These are phyloP conservation scores for Paramacrobiotus metropolitanus DNA, from an alignment of 1,140 invertebrate genomes.

Conservation along the genomic window DNA sequence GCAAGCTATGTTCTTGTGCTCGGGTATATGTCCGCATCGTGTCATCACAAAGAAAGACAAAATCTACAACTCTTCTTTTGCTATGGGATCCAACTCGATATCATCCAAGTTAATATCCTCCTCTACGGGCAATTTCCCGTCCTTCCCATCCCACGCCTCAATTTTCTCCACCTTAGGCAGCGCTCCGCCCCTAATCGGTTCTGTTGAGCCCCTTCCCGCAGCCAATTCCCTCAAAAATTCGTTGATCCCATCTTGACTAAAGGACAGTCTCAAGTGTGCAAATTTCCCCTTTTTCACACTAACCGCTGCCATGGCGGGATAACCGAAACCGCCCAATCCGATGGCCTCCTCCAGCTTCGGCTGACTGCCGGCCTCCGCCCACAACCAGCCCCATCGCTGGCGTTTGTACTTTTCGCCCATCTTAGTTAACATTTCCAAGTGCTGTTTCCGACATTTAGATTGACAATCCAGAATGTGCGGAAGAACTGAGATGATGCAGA, in stretches of 20 bases:
- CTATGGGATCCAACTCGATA: slow-evolving; percentile 48
- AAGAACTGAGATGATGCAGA: slow-evolving; percentile 78
- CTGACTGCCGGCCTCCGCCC: slow-evolving; percentile 73
- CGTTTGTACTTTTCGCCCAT: slow-evolving; percentile 80
- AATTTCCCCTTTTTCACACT: slow-evolving; percentile 94
- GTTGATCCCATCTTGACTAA: slow-evolving; percentile 75
- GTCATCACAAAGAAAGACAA: no score
- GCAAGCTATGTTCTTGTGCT: no score
- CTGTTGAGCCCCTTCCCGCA: slow-evolving; percentile 74
- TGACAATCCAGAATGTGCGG: slow-evolving; percentile 96
- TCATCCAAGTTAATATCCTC: slow-evolving; percentile 83
- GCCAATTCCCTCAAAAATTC: slow-evolving; percentile 81
- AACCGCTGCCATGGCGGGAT: slow-evolving; percentile 77
- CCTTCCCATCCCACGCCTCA: slow-evolving; percentile 88
- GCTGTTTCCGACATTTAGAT: slow-evolving; percentile 68
- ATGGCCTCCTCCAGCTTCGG: slow-evolving; percentile 56
- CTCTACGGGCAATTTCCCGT: slow-evolving; percentile 61
- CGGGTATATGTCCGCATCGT: no score
- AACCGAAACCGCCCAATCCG: slow-evolving; percentile 61
- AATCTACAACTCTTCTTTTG: slow-evolving; percentile 24
- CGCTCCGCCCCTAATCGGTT: slow-evolving; percentile 56
- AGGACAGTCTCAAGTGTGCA: slow-evolving; percentile 71
- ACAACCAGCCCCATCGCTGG: slow-evolving; percentile 91
- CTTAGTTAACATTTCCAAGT: slow-evolving; percentile 44
- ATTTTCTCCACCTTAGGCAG: slow-evolving; percentile 48